Evolutionary conservation across 2,888 invertebrate genomes (phyloP).

Genomic region (Heteromyza rotundicornis): DNA sequence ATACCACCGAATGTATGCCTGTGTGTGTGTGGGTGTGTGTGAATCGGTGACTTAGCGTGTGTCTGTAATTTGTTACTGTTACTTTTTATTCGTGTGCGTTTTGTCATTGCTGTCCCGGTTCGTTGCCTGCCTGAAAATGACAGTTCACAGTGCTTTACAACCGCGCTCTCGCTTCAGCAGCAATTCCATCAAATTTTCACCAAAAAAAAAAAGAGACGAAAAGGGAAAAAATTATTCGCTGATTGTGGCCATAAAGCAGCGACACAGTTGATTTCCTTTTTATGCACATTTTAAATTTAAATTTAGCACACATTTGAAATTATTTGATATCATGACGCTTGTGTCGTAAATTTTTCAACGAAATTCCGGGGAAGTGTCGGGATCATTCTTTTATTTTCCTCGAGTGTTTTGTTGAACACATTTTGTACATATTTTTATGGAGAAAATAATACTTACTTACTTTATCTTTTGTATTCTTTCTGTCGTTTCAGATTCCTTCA

Average conservation of each 20-base stretch:
- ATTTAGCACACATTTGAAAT: slow-evolving; percentile 17
- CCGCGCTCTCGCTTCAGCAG: background rate
- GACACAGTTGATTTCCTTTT: slow-evolving; percentile 6
- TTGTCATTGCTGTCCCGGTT: background rate
- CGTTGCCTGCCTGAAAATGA: slow-evolving; percentile 3
- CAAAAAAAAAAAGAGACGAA: too few relatives aligned
- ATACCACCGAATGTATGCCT: background rate
- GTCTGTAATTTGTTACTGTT: background rate
- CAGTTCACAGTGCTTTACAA: slow-evolving; percentile 4
- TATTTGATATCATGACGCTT: background rate
- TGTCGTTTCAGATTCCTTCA: slow-evolving; percentile 8
- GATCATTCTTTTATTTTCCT: too few relatives aligned
- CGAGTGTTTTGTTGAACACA: too few relatives aligned
- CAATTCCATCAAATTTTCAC: background rate
- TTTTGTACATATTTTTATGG: too few relatives aligned
- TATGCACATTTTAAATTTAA: slow-evolving; percentile 20
- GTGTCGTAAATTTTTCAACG: background rate
- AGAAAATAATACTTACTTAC: too few relatives aligned
- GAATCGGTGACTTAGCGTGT: background rate
- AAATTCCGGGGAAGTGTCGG: background rate
- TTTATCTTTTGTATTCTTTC: background rate
- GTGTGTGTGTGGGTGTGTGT: slow-evolving; percentile 7
- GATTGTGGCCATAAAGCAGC: slow-evolving; percentile 12
- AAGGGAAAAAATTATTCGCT: slow-evolving; percentile 2
- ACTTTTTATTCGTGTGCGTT: background rate